Evolutionary conservation across 2,113 vertebrate species (phyloP).

Genomic region (Zapornia atra): DNA sequence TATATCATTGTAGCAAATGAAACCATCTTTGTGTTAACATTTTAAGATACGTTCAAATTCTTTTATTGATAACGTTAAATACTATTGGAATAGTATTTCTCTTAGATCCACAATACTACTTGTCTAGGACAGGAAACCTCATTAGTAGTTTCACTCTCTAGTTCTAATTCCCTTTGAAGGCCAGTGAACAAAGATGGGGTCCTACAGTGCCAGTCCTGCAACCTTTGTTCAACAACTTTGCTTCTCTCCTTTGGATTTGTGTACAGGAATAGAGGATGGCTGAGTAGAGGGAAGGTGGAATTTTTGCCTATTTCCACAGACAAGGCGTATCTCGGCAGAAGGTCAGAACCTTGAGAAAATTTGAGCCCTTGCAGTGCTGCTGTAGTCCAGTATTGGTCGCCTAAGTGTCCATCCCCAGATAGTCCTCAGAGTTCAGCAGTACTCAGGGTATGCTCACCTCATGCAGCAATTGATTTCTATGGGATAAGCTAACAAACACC

Average conservation of each 20-base stretch:
- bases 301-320: background rate
- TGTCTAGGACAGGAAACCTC: background rate
- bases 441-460: background rate
- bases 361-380: background rate
- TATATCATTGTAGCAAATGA: background rate
- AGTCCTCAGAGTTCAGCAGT: background rate
- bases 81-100: background rate
- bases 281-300: background rate
- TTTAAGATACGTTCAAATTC: background rate
- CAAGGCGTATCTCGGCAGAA: background rate
- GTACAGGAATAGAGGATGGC: background rate
- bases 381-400: fast-evolving
- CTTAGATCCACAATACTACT: fast-evolving
- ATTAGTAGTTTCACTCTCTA: too few relatives aligned
- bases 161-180: background rate
- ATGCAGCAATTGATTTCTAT: background rate
- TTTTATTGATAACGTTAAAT: background rate
- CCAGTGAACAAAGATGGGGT: fast-evolving
- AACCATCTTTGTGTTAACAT: background rate
- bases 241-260: background rate
- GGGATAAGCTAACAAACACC: background rate
- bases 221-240: background rate
- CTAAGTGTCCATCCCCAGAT: background rate
- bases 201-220: background rate
- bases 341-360: background rate